A percentile compares a stretch with the other conserved stretches of the same genome.
Evolutionary conservation across 2,113 vertebrate genomes (phyloP).

Genomic region (Hypomesus transpacificus): DNA sequence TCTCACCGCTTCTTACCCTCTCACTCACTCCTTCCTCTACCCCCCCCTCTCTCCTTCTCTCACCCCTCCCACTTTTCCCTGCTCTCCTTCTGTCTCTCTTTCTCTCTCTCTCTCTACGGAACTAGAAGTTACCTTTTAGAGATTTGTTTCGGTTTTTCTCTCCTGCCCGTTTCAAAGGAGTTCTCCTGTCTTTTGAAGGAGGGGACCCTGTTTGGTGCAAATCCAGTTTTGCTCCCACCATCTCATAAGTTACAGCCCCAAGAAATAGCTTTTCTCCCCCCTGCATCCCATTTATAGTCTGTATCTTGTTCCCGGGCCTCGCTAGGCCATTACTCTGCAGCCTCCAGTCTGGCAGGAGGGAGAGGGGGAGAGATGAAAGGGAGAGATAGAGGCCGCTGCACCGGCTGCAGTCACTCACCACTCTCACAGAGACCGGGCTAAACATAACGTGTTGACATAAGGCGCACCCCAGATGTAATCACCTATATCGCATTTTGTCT

Average conservation of each 20-base stretch:
- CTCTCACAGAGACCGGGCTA: conserved; percentile 34
- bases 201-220: conserved; percentile 44
- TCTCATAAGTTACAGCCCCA: conserved; percentile 60
- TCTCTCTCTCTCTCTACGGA: background rate
- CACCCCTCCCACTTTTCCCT: background rate
- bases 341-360: conserved; percentile 49
- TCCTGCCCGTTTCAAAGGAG: conserved; percentile 49
- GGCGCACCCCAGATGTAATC: conserved; percentile 57
- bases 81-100: background rate
- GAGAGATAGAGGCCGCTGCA: conserved; percentile 52
- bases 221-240: conserved; percentile 55
- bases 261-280: conserved; percentile 60
- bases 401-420: conserved; percentile 18
- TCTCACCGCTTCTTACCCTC: background rate
- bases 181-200: conserved; percentile 56
- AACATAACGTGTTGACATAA: conserved; percentile 49
- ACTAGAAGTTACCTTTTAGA: conserved; percentile 8
- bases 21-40: background rate
- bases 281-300: conserved; percentile 65
- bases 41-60: background rate
- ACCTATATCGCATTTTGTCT: conserved; percentile 55
- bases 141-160: background rate
- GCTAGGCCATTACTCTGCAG: conserved; percentile 63
- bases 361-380: conserved; percentile 53
- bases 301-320: conserved; percentile 64